Conservation (phyloP, 2,113 vertebrate genomes). For the Muntiacus reevesi region DNA sequence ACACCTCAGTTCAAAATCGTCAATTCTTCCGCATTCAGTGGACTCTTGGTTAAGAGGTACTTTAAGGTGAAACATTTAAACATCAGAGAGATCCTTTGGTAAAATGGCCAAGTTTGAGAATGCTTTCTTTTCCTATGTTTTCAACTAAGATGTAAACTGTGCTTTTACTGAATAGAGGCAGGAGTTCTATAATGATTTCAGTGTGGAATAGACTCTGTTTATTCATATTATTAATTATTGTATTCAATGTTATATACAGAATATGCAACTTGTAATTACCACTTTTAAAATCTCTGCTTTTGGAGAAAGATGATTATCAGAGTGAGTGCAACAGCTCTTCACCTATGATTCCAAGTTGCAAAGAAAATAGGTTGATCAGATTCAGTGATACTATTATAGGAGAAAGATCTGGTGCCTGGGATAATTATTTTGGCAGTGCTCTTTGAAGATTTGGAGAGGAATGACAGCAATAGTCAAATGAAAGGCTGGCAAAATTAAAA, state of each 20-base stretch:
- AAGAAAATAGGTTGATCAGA: slow-evolving; percentile 24
- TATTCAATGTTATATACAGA: background rate
- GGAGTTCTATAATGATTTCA: background rate
- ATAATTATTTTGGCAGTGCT: background rate
- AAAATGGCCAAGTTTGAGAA: background rate
- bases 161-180: slow-evolving; percentile 8
- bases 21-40: background rate
- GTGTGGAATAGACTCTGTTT: background rate
- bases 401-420: background rate
- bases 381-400: background rate
- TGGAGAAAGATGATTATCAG: background rate
- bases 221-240: background rate
- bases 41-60: background rate
- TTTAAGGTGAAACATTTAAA: slow-evolving; percentile 6
- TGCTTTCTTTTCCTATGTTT: background rate
- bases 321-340: background rate
- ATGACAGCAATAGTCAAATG: slow-evolving; percentile 5
- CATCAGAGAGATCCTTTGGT: background rate
- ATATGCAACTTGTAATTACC: background rate
- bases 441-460: background rate
- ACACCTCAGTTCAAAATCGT: background rate
- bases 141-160: background rate
- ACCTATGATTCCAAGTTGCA: background rate
- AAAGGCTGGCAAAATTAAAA: slow-evolving; percentile 54
- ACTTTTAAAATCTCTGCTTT: background rate